Evolutionary conservation across 2,888 invertebrate species (phyloP), one percentile per base, ranked within the genome.

Genomic region (Tridacna gigas): DNA sequence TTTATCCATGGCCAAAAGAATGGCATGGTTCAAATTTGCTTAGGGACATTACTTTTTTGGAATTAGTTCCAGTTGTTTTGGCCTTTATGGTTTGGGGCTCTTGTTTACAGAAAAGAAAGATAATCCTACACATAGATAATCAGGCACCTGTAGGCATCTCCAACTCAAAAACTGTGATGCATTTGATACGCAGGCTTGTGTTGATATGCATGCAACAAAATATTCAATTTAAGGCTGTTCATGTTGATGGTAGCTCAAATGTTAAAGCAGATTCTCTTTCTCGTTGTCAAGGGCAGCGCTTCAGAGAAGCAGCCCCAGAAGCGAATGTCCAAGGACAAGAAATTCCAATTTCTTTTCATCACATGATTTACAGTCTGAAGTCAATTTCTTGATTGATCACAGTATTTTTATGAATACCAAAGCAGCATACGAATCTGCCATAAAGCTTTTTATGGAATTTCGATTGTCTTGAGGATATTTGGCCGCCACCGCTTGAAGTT

Each of bases 41-140:
- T 47, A 26, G 12, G 26, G 69, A 77, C 37, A 56, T 74, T 22
- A 74, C 74, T 51, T 11, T 51, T 11, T 13, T 51, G 51, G 51
- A 51, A 51, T 51, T 51, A 15, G 51, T 51, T 15, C 51, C 51
- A 11, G 15, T 51, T 51, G 51, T 51, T 51, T 15, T 51, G 51
- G 51, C 51, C 12, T 51, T 51, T 51, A 13, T 11, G 11, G 15
- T 51, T 15, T 51, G 11, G 51, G 11, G 12, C 11, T 51, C 12
- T 15, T 15, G 15, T 13, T 51, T 51, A 51, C 11, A 15, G 51
- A 13, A 13, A 11, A 51, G 51, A 15, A 51, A 51, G 15, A 51
- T 13, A 51, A 51, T 51, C 11, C 12, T 51, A 51, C 15, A 51
- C 15, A 15, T 51, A 13, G 51, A 51, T 51, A 51, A 51, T 51